phyloP scores from a whole-genome alignment of 1,140 invertebrate species.

The Cylas formicarius region DNA sequence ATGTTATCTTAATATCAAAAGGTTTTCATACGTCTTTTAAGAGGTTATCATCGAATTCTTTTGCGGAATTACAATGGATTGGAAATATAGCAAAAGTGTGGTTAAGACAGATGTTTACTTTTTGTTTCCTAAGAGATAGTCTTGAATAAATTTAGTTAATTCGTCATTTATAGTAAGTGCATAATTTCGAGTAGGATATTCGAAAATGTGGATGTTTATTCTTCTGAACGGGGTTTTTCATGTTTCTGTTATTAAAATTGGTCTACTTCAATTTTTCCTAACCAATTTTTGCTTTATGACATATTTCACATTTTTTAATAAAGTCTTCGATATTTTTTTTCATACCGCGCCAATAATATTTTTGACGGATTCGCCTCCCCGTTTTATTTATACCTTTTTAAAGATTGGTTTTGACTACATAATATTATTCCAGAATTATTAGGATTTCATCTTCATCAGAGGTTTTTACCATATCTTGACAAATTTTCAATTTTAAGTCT shows the following conservation, averaged over 20 bases:
- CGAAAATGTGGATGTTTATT: constrained; percentile 5
- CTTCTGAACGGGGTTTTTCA: constrained; percentile 4
- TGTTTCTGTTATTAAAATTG: constrained; percentile 6
- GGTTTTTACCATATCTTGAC: constrained; percentile 1
- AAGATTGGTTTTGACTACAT: constrained; percentile 1
- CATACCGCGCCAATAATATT: constrained; percentile 5
- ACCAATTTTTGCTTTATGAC: constrained; percentile 8
- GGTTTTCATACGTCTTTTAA: too few relatives aligned
- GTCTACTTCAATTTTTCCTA: constrained; percentile 5
- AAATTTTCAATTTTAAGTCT: constrained; percentile 9
- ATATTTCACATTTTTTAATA: constrained; percentile 7
- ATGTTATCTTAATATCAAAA: too few relatives aligned
- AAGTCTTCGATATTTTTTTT: constrained; percentile 1
- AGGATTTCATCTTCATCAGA: constrained; percentile 3
- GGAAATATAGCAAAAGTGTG: too few relatives aligned
- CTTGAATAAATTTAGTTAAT: too few relatives aligned
- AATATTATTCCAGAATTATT: constrained; percentile 8
- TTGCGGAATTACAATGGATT: too few relatives aligned
- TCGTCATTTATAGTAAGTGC: too few relatives aligned
- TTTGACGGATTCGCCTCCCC: constrained; percentile 2
- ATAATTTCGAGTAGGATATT: constrained; percentile 6
- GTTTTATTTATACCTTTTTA: constrained; percentile 11
- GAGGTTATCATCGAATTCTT: too few relatives aligned
- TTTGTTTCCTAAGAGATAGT: too few relatives aligned
- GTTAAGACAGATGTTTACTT: too few relatives aligned